phyloP scores from a whole-genome alignment of 2,888 invertebrate species.

The Axea sp. region DNA sequence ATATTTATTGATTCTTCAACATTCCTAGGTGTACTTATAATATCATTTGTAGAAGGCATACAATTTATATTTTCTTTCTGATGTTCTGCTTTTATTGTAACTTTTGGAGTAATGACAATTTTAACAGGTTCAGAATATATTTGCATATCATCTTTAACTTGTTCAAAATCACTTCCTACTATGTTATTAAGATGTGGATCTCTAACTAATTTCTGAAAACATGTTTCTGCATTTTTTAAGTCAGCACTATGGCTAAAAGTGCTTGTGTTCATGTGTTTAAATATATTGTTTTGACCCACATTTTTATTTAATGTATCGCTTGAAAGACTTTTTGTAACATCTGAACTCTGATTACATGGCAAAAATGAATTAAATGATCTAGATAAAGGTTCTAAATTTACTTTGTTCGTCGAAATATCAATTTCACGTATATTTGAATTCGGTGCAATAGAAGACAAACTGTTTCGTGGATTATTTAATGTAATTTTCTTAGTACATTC shows the following conservation, averaged over 20 bases:
- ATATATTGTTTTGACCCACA: background rate
- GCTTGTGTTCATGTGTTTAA: conserved; percentile 1
- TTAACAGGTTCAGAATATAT: conserved; percentile 33
- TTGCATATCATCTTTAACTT: background rate
- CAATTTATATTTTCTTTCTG: no score
- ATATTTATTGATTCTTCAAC: background rate
- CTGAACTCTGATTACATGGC: background rate
- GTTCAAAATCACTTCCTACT: background rate
- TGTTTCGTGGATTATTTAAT: background rate
- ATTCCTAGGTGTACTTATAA: no score
- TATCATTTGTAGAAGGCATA: no score
- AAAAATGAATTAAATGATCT: conserved; percentile 38
- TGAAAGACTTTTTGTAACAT: conserved; percentile 37
- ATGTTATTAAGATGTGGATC: background rate
- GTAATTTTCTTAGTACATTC: background rate
- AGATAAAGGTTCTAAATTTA: conserved; percentile 5
- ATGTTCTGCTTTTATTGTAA: background rate
- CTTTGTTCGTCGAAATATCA: background rate
- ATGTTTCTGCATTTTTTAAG: conserved; percentile 3
- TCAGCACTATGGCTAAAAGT: conserved; percentile 30
- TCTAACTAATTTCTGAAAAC: background rate
- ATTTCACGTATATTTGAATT: background rate
- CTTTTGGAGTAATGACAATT: conserved; percentile 55
- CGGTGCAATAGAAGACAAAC: background rate
- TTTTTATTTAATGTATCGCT: conserved; percentile 35